A percentile compares a stretch with the other conserved stretches of the same genome.
phyloP scores from a whole-genome alignment of 2,797 vertebrate species.

The Crax fasciolata region DNA sequence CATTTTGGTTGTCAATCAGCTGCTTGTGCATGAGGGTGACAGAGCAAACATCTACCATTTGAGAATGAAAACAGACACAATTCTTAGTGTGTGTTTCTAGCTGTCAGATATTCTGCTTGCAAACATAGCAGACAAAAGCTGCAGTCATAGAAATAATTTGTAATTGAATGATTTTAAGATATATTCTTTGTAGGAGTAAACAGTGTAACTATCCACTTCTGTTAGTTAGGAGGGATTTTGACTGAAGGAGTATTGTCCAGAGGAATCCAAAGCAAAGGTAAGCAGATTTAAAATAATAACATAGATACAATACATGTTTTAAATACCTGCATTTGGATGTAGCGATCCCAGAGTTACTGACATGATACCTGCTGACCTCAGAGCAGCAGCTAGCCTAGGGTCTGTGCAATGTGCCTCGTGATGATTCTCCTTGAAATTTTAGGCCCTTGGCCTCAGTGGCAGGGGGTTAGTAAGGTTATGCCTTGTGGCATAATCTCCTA shows the following conservation, averaged over 20 bases:
- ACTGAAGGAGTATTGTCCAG: neutral
- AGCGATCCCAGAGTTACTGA: neutral
- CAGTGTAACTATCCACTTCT: neutral
- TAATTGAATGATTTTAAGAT: neutral
- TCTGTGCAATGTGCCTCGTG: neutral
- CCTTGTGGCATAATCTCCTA: no score
- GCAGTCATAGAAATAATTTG: neutral
- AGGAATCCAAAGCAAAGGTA: neutral
- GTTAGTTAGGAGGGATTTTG: neutral
- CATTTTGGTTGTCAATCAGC: neutral
- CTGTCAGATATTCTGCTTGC: conserved; percentile 6
- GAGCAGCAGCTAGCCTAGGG: neutral
- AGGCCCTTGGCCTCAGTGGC: neutral
- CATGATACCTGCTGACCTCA: neutral
- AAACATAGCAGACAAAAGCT: neutral
- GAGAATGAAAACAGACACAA: neutral
- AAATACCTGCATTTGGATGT: neutral
- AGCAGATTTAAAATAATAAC: neutral
- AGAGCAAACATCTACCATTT: neutral
- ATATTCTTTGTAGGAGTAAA: neutral
- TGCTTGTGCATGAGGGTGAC: neutral
- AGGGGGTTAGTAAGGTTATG: neutral
- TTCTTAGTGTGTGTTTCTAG: neutral
- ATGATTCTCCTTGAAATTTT: neutral
- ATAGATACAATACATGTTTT: neutral